These are phyloP conservation scores for Heliornis fulica DNA, from an alignment of 2,113 vertebrate species.

Conservation along the genomic window DNA sequence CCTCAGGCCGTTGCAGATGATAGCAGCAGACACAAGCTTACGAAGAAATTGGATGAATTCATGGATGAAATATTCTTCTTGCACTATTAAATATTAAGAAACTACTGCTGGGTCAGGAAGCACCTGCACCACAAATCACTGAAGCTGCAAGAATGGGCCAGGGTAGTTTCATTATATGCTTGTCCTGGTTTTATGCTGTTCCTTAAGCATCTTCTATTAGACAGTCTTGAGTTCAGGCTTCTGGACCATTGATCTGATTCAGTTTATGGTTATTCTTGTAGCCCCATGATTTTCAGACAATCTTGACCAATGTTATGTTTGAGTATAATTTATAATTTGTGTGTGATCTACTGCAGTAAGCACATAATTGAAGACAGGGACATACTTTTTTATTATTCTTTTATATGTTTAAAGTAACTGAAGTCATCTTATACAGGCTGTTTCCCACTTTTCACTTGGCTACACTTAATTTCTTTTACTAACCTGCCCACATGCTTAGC, in stretches of 20 bases:
- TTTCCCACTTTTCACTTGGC: neutral
- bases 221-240: neutral
- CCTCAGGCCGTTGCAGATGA: neutral
- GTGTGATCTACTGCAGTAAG: neutral
- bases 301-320: neutral
- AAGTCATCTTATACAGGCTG: neutral
- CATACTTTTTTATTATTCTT: neutral
- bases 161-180: neutral
- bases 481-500: neutral
- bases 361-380: neutral
- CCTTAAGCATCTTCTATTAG: neutral
- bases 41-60: neutral
- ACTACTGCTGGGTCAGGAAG: neutral
- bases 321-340: neutral
- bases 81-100: neutral
- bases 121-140: neutral
- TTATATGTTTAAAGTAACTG: neutral
- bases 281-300: neutral
- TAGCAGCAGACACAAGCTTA: neutral
- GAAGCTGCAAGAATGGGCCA: neutral
- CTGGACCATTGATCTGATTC: neutral
- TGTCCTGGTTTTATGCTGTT: neutral
- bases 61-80: neutral
- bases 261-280: neutral
- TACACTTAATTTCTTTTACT: neutral